phyloP scores from a whole-genome alignment of 2,113 vertebrate genomes.

The Capreolus pygargus region DNA sequence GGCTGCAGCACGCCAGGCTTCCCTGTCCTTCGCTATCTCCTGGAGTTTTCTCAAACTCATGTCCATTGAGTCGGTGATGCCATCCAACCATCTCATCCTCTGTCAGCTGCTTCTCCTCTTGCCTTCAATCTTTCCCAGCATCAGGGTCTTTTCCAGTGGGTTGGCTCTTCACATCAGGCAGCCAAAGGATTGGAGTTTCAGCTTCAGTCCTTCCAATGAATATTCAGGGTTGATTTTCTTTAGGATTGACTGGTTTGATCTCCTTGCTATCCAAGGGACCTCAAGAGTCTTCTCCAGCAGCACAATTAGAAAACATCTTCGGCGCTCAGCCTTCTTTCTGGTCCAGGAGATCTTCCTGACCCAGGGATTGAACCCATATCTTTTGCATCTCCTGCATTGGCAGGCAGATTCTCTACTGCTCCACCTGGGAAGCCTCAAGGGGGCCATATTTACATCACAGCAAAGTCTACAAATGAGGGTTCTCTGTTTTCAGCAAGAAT shows the following conservation, averaged over 20 bases:
- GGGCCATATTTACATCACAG: neutral
- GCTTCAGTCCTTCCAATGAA: neutral
- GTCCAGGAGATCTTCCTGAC: neutral
- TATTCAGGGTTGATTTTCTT: neutral
- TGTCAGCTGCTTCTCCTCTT: neutral
- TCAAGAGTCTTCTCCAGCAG: neutral
- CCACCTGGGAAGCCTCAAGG: neutral
- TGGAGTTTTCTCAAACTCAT: neutral
- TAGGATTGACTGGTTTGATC: neutral
- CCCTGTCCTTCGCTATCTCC: neutral
- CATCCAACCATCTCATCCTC: neutral
- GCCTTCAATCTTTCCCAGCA: neutral
- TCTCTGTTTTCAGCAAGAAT: neutral
- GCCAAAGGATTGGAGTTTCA: neutral
- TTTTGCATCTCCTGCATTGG: neutral
- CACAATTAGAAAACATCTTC: neutral
- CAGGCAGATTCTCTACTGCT: neutral
- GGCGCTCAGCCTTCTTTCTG: neutral
- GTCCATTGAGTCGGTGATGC: neutral
- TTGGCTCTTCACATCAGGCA: neutral
- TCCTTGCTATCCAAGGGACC: neutral
- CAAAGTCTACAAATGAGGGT: neutral
- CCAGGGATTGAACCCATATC: rapidly evolving
- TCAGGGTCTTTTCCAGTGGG: neutral
- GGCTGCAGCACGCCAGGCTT: neutral